These are phyloP conservation scores for Pseudopleuronectes americanus DNA, from an alignment of 2,797 vertebrate species.

Conservation along the genomic window DNA sequence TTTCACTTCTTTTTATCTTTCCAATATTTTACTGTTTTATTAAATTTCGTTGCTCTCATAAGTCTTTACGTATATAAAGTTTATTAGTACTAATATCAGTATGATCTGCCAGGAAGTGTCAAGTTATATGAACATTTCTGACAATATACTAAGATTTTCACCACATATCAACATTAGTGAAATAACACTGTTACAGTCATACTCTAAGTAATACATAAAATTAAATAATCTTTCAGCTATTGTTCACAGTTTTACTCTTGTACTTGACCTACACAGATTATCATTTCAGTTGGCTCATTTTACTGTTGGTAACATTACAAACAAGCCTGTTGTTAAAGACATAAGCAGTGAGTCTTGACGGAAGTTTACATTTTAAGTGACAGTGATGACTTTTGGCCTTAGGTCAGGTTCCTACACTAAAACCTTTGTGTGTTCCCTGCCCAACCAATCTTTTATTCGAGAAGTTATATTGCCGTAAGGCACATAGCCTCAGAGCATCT, in stretches of 20 bases:
- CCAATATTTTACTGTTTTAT: neutral
- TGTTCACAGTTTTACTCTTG: no score
- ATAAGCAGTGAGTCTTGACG: neutral
- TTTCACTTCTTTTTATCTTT: neutral
- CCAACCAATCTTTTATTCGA: neutral
- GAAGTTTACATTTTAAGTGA: neutral
- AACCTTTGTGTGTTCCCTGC: neutral
- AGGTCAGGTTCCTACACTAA: neutral
- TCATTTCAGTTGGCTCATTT: no score
- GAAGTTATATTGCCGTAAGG: neutral
- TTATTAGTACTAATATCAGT: no score
- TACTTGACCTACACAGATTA: no score
- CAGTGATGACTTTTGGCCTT: no score
- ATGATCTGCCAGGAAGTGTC: neutral
- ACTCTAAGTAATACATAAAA: no score
- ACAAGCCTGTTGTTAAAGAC: neutral
- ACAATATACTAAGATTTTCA: neutral
- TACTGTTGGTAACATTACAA: neutral
- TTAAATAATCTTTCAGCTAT: no score
- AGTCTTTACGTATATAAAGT: no score
- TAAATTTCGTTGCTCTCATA: neutral
- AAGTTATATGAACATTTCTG: constrained; percentile 2
- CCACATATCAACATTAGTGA: neutral
- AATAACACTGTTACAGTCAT: no score
- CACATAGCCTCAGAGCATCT: neutral